phyloP scores from a whole-genome alignment of 1,140 invertebrate species.

The Lithobius niger region DNA sequence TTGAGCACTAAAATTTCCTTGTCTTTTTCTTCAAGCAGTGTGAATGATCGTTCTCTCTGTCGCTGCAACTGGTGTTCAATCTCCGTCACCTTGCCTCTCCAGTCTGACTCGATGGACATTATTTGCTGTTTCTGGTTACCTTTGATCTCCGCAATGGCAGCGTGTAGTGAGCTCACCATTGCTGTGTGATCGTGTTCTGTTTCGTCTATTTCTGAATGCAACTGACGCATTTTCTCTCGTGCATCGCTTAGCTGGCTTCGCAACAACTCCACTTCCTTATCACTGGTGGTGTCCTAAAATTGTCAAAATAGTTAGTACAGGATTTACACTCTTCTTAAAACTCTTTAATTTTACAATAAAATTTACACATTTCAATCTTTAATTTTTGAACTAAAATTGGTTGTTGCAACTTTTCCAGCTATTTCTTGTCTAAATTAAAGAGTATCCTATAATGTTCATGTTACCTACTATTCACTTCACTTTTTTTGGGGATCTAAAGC shows the following conservation, averaged over 20 bases:
- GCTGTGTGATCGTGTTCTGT: constrained; percentile 17
- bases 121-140: constrained; percentile 43
- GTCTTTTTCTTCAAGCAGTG: constrained; percentile 63
- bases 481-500: too few species aligned
- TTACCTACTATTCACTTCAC: too few species aligned
- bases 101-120: constrained; percentile 39
- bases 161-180: constrained; percentile 14
- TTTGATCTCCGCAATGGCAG: constrained; percentile 41
- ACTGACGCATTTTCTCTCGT: constrained; percentile 22
- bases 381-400: too few species aligned
- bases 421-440: too few species aligned
- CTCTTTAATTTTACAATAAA: too few species aligned
- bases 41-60: constrained; percentile 60
- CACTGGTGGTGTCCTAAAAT: constrained; percentile 13
- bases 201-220: constrained; percentile 17
- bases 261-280: constrained; percentile 28
- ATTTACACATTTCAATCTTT: too few species aligned
- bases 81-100: constrained; percentile 40
- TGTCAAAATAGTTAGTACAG: not conserved
- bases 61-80: constrained; percentile 61
- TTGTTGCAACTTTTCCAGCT: too few species aligned
- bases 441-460: too few species aligned
- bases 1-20: constrained; percentile 54
- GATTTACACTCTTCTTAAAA: not conserved
- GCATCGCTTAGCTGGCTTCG: constrained; percentile 29